Base-by-base conservation (phyloP, 2,113 vertebrate genomes). In the Cyprinodon brontotheroides region DNA sequence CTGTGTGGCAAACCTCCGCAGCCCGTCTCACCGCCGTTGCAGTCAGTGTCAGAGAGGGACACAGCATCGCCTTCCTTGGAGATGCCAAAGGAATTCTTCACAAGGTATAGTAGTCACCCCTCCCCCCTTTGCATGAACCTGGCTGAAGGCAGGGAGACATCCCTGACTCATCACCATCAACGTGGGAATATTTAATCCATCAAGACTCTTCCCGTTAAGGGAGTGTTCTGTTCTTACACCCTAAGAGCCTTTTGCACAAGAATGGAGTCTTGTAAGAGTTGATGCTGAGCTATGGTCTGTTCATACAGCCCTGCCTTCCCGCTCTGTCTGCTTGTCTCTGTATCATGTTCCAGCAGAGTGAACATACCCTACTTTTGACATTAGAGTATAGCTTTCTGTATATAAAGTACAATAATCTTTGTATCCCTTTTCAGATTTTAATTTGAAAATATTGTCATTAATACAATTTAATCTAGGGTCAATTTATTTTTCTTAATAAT, bases 11-110 rank as follows among this genome's bases (percentile, higher is more conserved):
- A 84, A 96, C 93, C 60, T 90, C 89, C 0, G 87, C 91, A 0
- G 91, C 95, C 37, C 95, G 93, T 45, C 93, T 99, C 65, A 97
- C 97, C 4, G 96, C 98, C 0, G 96, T 99, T 79, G 96, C 96
- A 0, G 96, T 98, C 83, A 95, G 95, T 2, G 87, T 95, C 77
- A 94, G 96, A 87, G 95, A 96, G 2, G 94, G 94, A 40, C 96
- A 98, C 90, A 95, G 93, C 62, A 96, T 99, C 38, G 95, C 94
- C 77, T 99, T 99, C 81, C 93, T 99, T 78, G 98, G 98, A 76
- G 97, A 98, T 83, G 95, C 94, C 91, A 95, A 91, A 89, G 98
- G 98, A 22, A 95, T 89, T 29, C 91, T 99, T 57, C 96, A 97
- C 75, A 98, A 98, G 95, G 98, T 99, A 29, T 29, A 29, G 29